Evolutionary conservation across 92 coral and sea anemone species (phyloP).

Genomic region (Porites rus): DNA sequence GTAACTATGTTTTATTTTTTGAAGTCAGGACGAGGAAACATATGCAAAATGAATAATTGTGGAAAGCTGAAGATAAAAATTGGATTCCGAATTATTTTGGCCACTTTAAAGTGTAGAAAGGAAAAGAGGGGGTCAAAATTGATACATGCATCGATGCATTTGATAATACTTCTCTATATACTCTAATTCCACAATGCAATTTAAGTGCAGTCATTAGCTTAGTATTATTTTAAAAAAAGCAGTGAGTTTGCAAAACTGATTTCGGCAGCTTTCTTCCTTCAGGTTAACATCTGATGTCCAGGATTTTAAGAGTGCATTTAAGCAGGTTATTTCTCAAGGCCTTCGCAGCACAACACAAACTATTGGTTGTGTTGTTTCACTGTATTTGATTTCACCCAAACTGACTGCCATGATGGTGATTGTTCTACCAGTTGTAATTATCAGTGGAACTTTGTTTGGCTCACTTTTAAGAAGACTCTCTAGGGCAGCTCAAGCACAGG

Average conservation of each 20-base stretch:
- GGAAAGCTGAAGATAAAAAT: no score
- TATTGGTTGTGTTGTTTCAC: constrained; percentile 89
- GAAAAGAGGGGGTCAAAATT: no score
- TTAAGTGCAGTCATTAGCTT: no score
- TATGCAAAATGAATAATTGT: no score
- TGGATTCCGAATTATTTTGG: no score
- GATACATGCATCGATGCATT: no score
- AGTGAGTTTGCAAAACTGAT: background rate
- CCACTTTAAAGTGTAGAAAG: no score
- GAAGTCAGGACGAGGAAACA: no score
- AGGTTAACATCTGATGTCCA: constrained; percentile 96
- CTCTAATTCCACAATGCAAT: no score
- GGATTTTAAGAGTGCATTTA: constrained; percentile 98
- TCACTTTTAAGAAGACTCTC: constrained; percentile 89
- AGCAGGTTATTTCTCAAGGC: constrained; percentile 96
- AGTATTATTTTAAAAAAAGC: background rate
- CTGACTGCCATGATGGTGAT: constrained; percentile 78
- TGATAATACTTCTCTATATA: no score
- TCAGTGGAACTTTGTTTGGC: constrained; percentile 90
- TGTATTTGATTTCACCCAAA: constrained; percentile 92
- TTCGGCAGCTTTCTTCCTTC: background rate
- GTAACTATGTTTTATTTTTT: no score
- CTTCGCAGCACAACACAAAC: constrained; percentile 94
- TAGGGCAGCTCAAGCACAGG: constrained; percentile 94
- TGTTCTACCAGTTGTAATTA: constrained; percentile 77